Evolutionary conservation across 2,797 vertebrate species (phyloP).

Genomic region (Rhabdomys pumilio): DNA sequence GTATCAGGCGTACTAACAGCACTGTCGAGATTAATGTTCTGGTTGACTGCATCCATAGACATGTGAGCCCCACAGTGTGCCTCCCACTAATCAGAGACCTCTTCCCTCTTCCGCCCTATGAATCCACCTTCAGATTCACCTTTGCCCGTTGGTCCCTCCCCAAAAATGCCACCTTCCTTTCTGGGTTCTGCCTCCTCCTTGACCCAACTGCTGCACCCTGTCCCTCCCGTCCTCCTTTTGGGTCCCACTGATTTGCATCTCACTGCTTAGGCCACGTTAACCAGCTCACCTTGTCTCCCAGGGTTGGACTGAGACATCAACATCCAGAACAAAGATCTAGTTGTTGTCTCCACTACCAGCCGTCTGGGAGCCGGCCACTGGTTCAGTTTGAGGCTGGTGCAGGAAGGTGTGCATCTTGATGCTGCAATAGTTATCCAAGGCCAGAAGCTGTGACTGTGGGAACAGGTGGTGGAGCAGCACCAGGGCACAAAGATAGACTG

Average conservation of each 20-base stretch:
- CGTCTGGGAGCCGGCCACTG: neutral
- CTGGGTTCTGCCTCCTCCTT: neutral
- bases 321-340: conserved; percentile 92
- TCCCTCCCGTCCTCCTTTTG: neutral
- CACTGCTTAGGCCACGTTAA: neutral
- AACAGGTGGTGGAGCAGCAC: conserved; percentile 88
- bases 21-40: conserved; percentile 95
- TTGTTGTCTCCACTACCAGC: conserved; percentile 87
- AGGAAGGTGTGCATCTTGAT: conserved; percentile 95
- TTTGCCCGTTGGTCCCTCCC: neutral
- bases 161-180: neutral
- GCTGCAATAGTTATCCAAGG: conserved; percentile 93
- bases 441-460: conserved; percentile 90
- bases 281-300: neutral
- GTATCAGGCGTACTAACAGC: conserved; percentile 94
- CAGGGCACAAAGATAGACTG: neutral
- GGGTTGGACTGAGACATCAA: conserved; percentile 94
- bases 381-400: conserved; percentile 94
- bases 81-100: neutral
- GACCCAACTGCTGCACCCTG: neutral
- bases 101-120: neutral
- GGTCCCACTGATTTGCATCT: neutral
- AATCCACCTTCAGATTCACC: neutral
- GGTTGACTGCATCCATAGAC: conserved; percentile 93
- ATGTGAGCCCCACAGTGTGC: conserved; percentile 86